Evolutionary conservation across 23 tunicate species (phyloP).

Genomic region (Clavelina lepadiformis): DNA sequence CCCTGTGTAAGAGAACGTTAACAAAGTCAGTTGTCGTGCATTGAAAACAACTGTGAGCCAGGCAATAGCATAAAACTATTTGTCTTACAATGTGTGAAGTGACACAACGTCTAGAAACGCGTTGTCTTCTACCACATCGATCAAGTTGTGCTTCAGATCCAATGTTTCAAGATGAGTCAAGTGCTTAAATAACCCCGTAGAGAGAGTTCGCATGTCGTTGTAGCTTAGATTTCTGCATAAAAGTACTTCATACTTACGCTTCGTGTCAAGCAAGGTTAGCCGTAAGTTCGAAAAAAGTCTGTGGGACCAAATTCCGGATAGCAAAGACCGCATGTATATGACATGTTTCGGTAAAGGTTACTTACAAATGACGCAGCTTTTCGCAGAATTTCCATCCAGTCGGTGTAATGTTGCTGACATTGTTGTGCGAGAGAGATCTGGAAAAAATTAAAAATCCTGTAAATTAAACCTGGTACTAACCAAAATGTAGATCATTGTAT

Average conservation of each 20-base stretch:
- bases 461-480: no score
- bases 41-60: not conserved
- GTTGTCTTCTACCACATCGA: conserved; percentile 38
- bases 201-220: conserved; percentile 27
- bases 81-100: conserved; percentile 42
- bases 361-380: conserved; percentile 50
- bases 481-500: no score
- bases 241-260: no score
- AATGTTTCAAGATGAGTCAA: conserved; percentile 24
- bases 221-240: conserved; percentile 55
- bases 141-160: conserved; percentile 45
- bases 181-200: conserved; percentile 16
- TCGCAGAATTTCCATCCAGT: conserved; percentile 61
- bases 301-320: no score
- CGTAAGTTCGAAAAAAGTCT: no score
- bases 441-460: no score
- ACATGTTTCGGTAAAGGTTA: no score
- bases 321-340: no score
- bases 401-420: conserved; percentile 23
- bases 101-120: conserved; percentile 35
- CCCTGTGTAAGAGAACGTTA: conserved; percentile 20
- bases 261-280: no score
- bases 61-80: not conserved
- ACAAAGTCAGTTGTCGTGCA: not conserved
- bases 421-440: conserved; percentile 65